Evolutionary conservation across 2,113 vertebrate genomes (phyloP).

Genomic region (Zosterops pallidus): DNA sequence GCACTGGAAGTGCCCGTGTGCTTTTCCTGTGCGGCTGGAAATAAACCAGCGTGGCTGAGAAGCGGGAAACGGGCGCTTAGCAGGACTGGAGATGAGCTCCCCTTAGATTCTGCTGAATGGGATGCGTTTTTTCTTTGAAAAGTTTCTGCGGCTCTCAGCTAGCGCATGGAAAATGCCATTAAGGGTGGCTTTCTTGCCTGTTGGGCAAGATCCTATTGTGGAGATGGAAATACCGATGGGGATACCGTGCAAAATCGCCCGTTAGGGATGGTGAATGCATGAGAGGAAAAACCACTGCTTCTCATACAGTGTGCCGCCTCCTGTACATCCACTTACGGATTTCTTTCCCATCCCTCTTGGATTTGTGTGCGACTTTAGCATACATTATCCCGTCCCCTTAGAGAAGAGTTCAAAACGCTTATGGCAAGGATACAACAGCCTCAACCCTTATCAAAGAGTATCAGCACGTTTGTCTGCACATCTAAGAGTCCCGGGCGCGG

Average conservation of each 20-base stretch:
- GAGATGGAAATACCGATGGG: not conserved
- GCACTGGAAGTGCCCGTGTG: not conserved
- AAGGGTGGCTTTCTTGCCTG: not conserved
- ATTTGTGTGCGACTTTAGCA: not conserved
- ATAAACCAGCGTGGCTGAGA: not conserved
- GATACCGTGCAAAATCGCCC: not conserved
- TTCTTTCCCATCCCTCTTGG: not conserved
- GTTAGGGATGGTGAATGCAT: not conserved
- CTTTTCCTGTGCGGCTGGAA: not conserved
- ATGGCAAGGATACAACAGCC: not conserved
- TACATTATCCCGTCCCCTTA: not conserved
- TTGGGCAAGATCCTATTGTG: not conserved
- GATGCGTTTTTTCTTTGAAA: not conserved
- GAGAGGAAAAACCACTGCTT: not conserved
- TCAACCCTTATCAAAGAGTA: too few relatives aligned
- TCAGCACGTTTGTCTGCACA: not conserved
- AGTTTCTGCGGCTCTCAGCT: not conserved
- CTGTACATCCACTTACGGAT: not conserved
- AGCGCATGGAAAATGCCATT: not conserved
- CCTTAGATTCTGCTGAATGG: not conserved
- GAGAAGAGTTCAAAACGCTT: not conserved
- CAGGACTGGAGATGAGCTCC: not conserved
- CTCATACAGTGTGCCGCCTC: not conserved
- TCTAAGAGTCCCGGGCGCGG: fast-evolving
- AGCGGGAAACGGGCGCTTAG: not conserved